These are phyloP conservation scores for Pachycephus smyrnensis DNA, from an alignment of 2,888 invertebrate genomes.

Conservation along the genomic window DNA sequence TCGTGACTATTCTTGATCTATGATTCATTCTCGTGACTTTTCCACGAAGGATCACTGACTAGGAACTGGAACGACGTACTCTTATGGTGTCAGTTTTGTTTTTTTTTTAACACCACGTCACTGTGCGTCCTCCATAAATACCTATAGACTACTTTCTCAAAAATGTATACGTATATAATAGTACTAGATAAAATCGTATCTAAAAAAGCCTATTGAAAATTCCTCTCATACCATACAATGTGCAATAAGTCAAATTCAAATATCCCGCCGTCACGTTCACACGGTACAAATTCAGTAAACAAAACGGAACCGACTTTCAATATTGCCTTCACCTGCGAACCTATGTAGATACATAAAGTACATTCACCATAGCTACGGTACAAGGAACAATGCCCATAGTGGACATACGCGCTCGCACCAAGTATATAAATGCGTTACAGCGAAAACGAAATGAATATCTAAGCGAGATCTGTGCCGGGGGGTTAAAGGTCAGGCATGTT, in stretches of 20 bases:
- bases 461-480: slow-evolving; percentile 44
- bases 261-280: slow-evolving; percentile 36
- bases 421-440: slow-evolving; percentile 5
- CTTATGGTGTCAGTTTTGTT: neutral
- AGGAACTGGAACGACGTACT: neutral
- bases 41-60: neutral
- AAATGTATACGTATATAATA: neutral
- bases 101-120: neutral
- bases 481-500: slow-evolving; percentile 49
- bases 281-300: slow-evolving; percentile 47
- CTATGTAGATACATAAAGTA: slow-evolving; percentile 2
- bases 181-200: neutral
- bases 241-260: neutral
- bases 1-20: slow-evolving; percentile 13
- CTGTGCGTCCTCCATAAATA: neutral
- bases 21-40: slow-evolving; percentile 2
- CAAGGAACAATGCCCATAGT: slow-evolving; percentile 29
- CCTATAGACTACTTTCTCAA: neutral
- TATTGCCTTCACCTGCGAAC: slow-evolving; percentile 55
- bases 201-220: neutral
- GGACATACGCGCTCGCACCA: slow-evolving; percentile 26
- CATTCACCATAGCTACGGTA: slow-evolving; percentile 13
- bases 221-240: neutral
- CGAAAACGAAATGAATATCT: slow-evolving; percentile 55
- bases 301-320: slow-evolving; percentile 59